Evolutionary conservation across 2,113 vertebrate species (phyloP).

Genomic region (Rhinopomastus cyanomelas): DNA sequence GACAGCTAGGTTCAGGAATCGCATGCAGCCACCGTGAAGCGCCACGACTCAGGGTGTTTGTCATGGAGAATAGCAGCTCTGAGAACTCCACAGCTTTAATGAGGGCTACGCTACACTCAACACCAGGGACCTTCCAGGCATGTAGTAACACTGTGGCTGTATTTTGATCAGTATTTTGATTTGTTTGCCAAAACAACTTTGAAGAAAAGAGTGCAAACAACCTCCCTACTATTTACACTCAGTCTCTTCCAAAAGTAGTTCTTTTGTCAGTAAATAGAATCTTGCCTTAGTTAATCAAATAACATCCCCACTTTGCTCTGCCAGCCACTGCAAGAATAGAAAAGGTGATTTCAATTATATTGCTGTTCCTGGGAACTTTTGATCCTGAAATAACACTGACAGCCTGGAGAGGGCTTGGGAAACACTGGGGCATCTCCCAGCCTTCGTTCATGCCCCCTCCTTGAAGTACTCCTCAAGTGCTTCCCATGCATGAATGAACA

Average conservation of each 20-base stretch:
- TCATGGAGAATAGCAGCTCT: not conserved
- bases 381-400: not conserved
- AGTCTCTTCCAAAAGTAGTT: not conserved
- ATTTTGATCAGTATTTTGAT: not conserved
- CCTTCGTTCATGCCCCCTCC: accelerated
- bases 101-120: not conserved
- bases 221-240: not conserved
- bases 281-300: not conserved
- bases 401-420: not conserved
- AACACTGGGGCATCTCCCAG: not conserved
- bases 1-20: not conserved
- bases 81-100: not conserved
- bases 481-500: not conserved
- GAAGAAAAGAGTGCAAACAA: not conserved
- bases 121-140: not conserved
- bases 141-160: not conserved
- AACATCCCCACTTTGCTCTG: not conserved
- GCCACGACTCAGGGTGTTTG: not conserved
- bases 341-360: not conserved
- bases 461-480: not conserved
- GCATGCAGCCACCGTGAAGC: not conserved
- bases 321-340: not conserved
- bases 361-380: not conserved
- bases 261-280: not conserved
- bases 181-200: not conserved